A percentile compares a stretch with the other conserved stretches of the same genome.
Conservation (phyloP, 1,140 invertebrate species). For the Lepidostoma basale region DNA sequence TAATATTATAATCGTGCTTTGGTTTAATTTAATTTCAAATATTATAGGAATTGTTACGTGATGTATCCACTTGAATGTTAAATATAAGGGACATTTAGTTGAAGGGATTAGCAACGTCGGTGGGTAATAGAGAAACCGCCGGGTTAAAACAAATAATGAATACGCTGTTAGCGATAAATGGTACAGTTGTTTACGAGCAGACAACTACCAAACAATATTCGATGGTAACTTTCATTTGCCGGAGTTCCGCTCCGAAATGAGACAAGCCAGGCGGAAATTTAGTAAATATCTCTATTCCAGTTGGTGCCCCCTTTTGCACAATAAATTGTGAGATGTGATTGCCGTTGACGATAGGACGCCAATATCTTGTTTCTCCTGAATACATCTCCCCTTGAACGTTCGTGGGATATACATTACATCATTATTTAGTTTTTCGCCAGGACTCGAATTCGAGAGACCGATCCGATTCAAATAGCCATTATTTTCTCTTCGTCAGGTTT, state of each 20-base stretch:
- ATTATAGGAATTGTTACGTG: no score
- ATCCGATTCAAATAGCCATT: no score
- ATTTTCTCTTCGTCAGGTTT: no score
- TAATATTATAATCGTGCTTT: no score
- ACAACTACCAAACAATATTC: slow-evolving; percentile 8
- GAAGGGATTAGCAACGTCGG: no score
- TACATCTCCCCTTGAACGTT: neutral
- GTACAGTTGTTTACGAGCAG: neutral
- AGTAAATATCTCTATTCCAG: slow-evolving; percentile 17
- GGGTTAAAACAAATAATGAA: neutral
- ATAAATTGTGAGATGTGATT: slow-evolving; percentile 12
- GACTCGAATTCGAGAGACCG: no score
- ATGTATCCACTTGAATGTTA: no score
- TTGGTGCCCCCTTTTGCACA: neutral
- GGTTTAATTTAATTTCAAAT: no score
- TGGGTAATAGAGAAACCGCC: neutral
- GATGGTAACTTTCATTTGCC: neutral
- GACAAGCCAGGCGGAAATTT: slow-evolving; percentile 7
- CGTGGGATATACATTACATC: no score
- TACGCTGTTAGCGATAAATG: neutral
- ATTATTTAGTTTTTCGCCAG: no score
- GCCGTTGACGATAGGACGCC: neutral
- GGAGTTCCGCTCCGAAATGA: slow-evolving; percentile 14
- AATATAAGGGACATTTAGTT: no score
- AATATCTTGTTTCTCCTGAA: neutral